These are phyloP conservation scores for Liasis olivaceus DNA, from an alignment of 2,797 vertebrate genomes.

Conservation along the genomic window DNA sequence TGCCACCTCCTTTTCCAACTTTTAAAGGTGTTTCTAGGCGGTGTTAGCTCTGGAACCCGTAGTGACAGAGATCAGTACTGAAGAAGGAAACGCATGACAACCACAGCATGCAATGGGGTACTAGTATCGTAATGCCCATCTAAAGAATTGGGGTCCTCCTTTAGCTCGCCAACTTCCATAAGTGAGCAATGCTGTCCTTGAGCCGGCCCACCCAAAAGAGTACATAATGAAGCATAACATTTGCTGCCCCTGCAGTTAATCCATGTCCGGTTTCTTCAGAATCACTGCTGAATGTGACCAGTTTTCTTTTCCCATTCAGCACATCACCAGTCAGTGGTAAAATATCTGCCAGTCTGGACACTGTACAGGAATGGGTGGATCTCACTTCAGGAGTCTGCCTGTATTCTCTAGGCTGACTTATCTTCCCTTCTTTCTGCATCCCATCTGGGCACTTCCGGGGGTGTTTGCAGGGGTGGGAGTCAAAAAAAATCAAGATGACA, in stretches of 20 bases:
- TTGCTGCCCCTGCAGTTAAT: background rate
- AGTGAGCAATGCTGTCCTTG: background rate
- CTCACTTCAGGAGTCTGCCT: background rate
- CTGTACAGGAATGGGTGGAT: background rate
- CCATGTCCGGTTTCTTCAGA: background rate
- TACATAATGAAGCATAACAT: background rate
- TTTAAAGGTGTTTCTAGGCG: background rate
- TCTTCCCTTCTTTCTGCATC: background rate
- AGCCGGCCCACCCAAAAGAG: background rate
- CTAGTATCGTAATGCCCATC: background rate
- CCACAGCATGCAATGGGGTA: background rate
- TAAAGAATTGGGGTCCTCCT: background rate
- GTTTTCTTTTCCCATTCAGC: background rate
- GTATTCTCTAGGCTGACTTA: background rate
- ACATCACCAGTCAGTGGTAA: background rate
- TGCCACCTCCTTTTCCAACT: background rate
- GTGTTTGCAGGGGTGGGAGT: background rate
- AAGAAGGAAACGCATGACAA: background rate
- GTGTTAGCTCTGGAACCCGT: background rate
- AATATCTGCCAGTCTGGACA: background rate
- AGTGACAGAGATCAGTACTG: background rate
- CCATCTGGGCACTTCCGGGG: background rate
- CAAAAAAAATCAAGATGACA: background rate
- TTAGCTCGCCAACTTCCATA: background rate
- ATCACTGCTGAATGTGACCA: background rate